Evolutionary conservation across 2,113 vertebrate species (phyloP).

Genomic region (Marmota monax): DNA sequence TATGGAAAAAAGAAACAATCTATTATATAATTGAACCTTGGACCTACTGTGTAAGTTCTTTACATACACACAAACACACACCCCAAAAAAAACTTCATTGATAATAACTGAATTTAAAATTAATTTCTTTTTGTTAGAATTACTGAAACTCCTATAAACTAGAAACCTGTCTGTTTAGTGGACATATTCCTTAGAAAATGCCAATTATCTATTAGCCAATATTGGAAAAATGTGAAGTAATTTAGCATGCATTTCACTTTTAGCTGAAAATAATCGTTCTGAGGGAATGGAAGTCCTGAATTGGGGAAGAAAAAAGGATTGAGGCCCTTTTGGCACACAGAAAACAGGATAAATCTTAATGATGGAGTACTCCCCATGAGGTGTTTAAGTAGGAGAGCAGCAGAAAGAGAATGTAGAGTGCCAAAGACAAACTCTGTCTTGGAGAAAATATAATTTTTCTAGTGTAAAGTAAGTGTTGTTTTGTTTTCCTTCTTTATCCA

Average conservation of each 20-base stretch:
- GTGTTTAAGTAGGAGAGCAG: not conserved
- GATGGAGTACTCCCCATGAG: not conserved
- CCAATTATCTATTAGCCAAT: conserved; percentile 16
- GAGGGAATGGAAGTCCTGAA: conserved; percentile 1
- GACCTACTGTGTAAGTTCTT: not conserved
- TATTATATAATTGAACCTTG: not conserved
- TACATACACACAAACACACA: not conserved
- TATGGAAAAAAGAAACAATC: not conserved
- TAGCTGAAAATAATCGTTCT: conserved; percentile 29
- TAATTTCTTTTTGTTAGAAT: conserved; percentile 23
- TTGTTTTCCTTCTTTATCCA: conserved; percentile 38
- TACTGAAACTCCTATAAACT: conserved; percentile 5
- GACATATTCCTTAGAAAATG: conserved; percentile 47
- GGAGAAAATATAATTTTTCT: conserved; percentile 3
- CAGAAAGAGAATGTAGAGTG: conserved; percentile 35
- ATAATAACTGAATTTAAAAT: conserved; percentile 33
- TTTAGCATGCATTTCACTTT: conserved; percentile 32
- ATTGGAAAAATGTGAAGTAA: conserved; percentile 40
- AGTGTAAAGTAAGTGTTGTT: not conserved
- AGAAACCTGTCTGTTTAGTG: conserved; percentile 64
- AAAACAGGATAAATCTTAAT: conserved; percentile 40
- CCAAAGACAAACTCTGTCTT: conserved; percentile 12
- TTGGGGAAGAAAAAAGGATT: not conserved
- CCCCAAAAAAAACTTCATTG: not conserved
- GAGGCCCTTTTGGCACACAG: not conserved